Base-by-base conservation (phyloP, 2,888 invertebrate genomes). In the Dryobota labecula region DNA sequence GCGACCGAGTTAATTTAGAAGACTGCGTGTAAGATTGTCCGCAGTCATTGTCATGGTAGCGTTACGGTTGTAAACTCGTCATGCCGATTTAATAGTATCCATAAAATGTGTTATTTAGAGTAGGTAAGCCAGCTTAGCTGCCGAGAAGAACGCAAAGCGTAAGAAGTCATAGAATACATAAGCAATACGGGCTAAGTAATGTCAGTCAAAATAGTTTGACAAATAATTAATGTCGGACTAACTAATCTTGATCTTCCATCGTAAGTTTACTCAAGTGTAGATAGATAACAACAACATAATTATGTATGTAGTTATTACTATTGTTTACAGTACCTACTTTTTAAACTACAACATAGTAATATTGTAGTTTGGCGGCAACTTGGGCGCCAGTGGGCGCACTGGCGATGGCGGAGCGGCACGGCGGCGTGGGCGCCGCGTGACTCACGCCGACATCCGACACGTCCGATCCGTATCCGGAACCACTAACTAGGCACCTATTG, bases 361-460 rank as follows among this genome's bases (percentile, higher is more conserved):
- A 56, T 75, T 70, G 66, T 68, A 70, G 80, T 75, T 78, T 75
- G 41, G 72, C 71, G 66, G 67, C 79, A 84, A 75, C 62, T 67
- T 78, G 73, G 84, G 86, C 86, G 82, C 80, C 85, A 82, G 83
- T 87, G 86, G 87, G 87, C 82, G 86, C 85, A 78, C 76, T 78
- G 73, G 71, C 73, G 74, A 73, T 85, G 84, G 87, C 82, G 78
- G 78, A 65, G 79, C 73, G 86, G 73, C 73, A 82, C 84, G 86
- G 85, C 83, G 85, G 82, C 84, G 84, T 86, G 84, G 88, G 94
- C 93, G 94, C 94, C 92, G 91, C 92, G 92, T 95, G 96, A 96
- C 91, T 96, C 96, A 96, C 94, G 92, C 93, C 94, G 96, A 96
- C 95, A 96, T 96, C 96, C 96, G 96, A 96, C 96, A 96, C 95